Evolutionary conservation across 2,113 vertebrate species (phyloP), one percentile per base, ranked within the genome.

Genomic region (Malaclemys terrapin): DNA sequence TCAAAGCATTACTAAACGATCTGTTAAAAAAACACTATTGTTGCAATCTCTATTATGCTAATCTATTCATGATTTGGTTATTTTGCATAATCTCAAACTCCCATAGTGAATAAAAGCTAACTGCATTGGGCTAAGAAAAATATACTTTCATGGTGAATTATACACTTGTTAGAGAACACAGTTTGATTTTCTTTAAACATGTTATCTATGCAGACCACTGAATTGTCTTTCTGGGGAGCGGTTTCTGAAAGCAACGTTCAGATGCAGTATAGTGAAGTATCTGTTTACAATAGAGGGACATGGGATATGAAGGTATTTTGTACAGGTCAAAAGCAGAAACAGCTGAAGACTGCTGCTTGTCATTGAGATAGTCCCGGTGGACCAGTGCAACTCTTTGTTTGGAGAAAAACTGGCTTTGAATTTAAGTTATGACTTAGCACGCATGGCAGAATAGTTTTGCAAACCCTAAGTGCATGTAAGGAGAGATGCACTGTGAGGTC

Each of bases 1-100:
- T 93, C 89, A 96, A 96, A 96, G 93, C 76, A 81, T 62, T 80
- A 91, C 85, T 94, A 97, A 97, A 90, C 29, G 84, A 92, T 92
- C 91, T 97, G 85, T 92, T 95, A 93, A 93, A 96, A 96, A 82
- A 1, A 38, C 53, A 88, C 54, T 80, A 91, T 93, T 96, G 54
- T 96, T 94, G 57, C 88, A 72, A 90, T 76, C 92, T 91, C 84
- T 91, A 78, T 95, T 95, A 95, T 93, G 90, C 31, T 97, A 93
- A 96, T 97, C 88, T 93, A 65, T 59, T 31, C 94, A 85, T 82
- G 78, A 90, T 94, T 93, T 96, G 96, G 45, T 94, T 94, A 90
- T 91, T 91, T 92, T 85, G 53, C 72, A 93, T 22, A 96, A 76
- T 87, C 90, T 91, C 53, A 94, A 88, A 86, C 35, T 91, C 85